A percentile compares a stretch with the other conserved stretches of the same genome.
Conservation (phyloP, 2,888 invertebrate species). For the Orgyia antiqua region DNA sequence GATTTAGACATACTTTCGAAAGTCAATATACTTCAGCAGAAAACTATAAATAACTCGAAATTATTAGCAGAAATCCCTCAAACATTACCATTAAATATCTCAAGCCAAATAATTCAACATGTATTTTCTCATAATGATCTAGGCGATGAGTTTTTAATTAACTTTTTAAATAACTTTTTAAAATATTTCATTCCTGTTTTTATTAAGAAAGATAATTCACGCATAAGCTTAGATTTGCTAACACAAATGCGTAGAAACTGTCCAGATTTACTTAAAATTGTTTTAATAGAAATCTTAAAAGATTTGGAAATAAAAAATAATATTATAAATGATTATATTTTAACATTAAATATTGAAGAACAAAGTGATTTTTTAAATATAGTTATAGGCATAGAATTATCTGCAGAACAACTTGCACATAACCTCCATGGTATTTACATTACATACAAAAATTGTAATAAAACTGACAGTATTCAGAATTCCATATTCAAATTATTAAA, state of each 20-base stretch:
- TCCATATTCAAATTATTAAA: slow-evolving; percentile 33
- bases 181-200: slow-evolving; percentile 34
- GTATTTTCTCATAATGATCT: slow-evolving; percentile 26
- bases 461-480: slow-evolving; percentile 34
- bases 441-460: slow-evolving; percentile 43
- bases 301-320: slow-evolving; percentile 34
- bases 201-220: slow-evolving; percentile 36
- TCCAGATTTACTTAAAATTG: slow-evolving; percentile 27
- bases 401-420: slow-evolving; percentile 32
- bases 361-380: slow-evolving; percentile 28
- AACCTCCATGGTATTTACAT: slow-evolving; percentile 41
- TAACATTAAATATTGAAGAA: slow-evolving; percentile 22
- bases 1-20: slow-evolving; percentile 31
- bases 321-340: slow-evolving; percentile 42
- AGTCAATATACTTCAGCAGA: slow-evolving; percentile 29
- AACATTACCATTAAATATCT: slow-evolving; percentile 24
- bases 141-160: slow-evolving; percentile 24
- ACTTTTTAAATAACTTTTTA: slow-evolving; percentile 30
- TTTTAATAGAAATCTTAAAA: slow-evolving; percentile 43
- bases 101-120: slow-evolving; percentile 38
- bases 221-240: slow-evolving; percentile 41
- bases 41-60: slow-evolving; percentile 28
- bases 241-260: slow-evolving; percentile 30
- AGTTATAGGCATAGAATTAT: slow-evolving; percentile 31
- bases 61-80: slow-evolving; percentile 33